Base-by-base conservation (phyloP, 1,140 invertebrate genomes). In the Andrena cerasifolii region DNA sequence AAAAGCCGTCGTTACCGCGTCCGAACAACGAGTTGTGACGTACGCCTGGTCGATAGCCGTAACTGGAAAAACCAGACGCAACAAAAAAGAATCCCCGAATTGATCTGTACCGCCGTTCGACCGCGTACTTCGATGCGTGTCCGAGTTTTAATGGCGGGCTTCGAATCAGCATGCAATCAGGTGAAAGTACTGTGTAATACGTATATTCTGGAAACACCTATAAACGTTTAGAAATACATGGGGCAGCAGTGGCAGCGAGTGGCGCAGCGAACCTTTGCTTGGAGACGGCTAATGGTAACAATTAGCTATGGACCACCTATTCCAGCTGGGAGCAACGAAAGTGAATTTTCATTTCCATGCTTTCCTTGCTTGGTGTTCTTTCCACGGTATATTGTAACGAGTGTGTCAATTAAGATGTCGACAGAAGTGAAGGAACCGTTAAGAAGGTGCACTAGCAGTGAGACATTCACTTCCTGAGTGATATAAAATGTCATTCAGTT, bases 161-260 rank as follows among this genome's bases (percentile, higher is more conserved):
- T 72, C 43, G 59, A 31, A 63, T 65, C 62, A 40, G 53, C 43
- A 51, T 61, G 40, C 71, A 58, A 83, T 83, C 79, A 28, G 72
- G 82, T 84, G 82, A 84, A 84, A 84, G 81, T 84, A 68, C 16
- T 5, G 16, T 26, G 49, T 56, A 54, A 58, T 84, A 84, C 74
- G 54, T 75, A 45, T 65, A 67, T 53, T 74, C 24, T 56, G 71
- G 66, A 36, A 51, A 66, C 77, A 68, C 71, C 43, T 65, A 62
- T n/a, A 36, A 51, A n/a, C 33, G 45, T 28, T 24, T 31, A 31
- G 26, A 59, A 53, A 59, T 16, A 24, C 12, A 3, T 16, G 8
- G 18, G 18, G 2, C 21, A 10, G 4, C 3, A 47, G 47, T 43
- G 40, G 24, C 8, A 18, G 16, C 24, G 4, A 36, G 21, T 28